These are phyloP conservation scores for Callipepla squamata DNA, from an alignment of 2,113 vertebrate species.

Conservation along the genomic window DNA sequence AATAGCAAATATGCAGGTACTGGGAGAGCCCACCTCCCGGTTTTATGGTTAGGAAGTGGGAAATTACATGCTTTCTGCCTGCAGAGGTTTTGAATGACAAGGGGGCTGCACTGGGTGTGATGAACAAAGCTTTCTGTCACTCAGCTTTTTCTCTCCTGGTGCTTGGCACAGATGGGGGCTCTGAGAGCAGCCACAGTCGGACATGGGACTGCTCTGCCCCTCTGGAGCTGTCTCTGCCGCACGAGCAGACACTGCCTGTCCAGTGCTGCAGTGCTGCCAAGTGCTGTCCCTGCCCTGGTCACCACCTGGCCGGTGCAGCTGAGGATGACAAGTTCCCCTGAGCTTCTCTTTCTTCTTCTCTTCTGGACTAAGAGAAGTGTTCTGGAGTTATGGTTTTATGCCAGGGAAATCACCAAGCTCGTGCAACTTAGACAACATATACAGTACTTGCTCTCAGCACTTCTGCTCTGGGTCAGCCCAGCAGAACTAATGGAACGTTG, in stretches of 20 bases:
- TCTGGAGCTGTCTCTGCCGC: no score
- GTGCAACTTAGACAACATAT: not conserved
- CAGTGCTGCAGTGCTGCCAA: fast-evolving
- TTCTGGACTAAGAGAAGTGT: not conserved
- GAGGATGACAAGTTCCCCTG: fast-evolving
- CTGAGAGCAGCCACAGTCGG: not conserved
- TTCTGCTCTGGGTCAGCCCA: not conserved
- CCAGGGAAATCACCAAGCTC: not conserved
- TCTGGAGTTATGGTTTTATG: not conserved
- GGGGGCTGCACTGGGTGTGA: not conserved
- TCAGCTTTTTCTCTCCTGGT: not conserved
- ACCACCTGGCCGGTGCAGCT: not conserved
- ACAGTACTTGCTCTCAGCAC: not conserved
- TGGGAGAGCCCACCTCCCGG: not conserved
- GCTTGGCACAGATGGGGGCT: not conserved
- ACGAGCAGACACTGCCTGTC: fast-evolving
- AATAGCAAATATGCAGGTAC: not conserved
- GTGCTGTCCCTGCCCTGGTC: not conserved
- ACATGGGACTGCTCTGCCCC: not conserved
- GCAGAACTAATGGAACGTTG: not conserved
- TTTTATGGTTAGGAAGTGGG: not conserved
- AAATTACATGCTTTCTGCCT: constrained; percentile 19
- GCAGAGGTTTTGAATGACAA: not conserved
- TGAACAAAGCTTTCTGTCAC: not conserved
- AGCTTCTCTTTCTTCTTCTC: not conserved